Percentiles rank a stretch among this genome's conserved stretches.
Conservation (phyloP, 1,140 invertebrate species). For the Tetramorium alpestre region DNA sequence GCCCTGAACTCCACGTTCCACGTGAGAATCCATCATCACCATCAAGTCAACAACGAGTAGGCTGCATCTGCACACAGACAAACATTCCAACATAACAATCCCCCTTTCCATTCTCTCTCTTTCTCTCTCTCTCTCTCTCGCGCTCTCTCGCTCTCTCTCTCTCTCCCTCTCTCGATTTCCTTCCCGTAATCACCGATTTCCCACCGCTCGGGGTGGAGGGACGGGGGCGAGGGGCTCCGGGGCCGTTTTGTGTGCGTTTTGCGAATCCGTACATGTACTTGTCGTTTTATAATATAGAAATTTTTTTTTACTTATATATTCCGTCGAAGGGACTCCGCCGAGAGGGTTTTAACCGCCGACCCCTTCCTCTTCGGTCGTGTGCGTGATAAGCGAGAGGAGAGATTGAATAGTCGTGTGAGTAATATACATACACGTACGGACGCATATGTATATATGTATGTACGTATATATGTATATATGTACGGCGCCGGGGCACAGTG, state of each 20-base stretch:
- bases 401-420: slow-evolving; percentile 66
- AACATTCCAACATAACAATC: slow-evolving; percentile 86
- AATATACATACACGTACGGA: slow-evolving; percentile 51
- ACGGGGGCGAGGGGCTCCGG: slow-evolving; percentile 43
- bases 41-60: slow-evolving; percentile 85
- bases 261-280: slow-evolving; percentile 64
- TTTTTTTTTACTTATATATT: slow-evolving; percentile 39
- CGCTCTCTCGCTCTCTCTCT: slow-evolving; percentile 13
- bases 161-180: slow-evolving; percentile 54
- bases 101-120: slow-evolving; percentile 76
- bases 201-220: slow-evolving; percentile 43
- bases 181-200: slow-evolving; percentile 64
- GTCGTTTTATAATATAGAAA: slow-evolving; percentile 25
- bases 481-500: slow-evolving; percentile 16
- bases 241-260: slow-evolving; percentile 60
- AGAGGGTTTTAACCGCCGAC: slow-evolving; percentile 34
- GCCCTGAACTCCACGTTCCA: slow-evolving; percentile 78
- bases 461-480: slow-evolving; percentile 56
- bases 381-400: slow-evolving; percentile 63
- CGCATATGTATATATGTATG: slow-evolving; percentile 65
- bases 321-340: slow-evolving; percentile 51
- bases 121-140: neutral
- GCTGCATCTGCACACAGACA: slow-evolving; percentile 87
- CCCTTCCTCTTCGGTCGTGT: slow-evolving; percentile 66
- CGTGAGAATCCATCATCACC: slow-evolving; percentile 82